Conservation (phyloP, 1,140 invertebrate genomes). For the Hesperophylax magnus region DNA sequence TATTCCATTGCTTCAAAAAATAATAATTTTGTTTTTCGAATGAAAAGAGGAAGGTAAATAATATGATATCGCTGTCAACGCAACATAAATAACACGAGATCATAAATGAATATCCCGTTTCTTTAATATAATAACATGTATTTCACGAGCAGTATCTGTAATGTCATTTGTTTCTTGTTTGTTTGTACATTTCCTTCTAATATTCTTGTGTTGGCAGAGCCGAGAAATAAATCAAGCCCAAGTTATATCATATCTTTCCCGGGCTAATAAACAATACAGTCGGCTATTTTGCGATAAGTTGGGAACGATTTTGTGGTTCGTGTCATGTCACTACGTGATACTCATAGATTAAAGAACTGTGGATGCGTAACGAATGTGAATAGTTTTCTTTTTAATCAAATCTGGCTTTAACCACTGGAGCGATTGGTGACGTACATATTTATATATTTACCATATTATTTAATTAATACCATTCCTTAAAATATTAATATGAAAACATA, state of each 20-base stretch:
- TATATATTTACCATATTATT: too few relatives aligned
- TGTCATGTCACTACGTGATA: conserved; percentile 40
- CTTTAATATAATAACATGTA: too few relatives aligned
- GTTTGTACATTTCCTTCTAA: background rate
- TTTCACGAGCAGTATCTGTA: background rate
- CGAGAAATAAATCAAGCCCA: conserved; percentile 7
- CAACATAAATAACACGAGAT: too few relatives aligned
- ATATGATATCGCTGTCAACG: too few relatives aligned
- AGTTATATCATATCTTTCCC: conserved; percentile 19
- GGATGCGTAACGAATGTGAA: too few relatives aligned
- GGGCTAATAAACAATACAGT: conserved; percentile 23
- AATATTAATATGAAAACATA: too few relatives aligned
- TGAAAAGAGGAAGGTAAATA: background rate
- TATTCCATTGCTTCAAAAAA: too few relatives aligned
- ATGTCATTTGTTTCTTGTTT: conserved; percentile 5
- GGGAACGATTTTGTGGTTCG: conserved; percentile 33
- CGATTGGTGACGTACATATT: too few relatives aligned
- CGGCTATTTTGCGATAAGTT: conserved; percentile 15
- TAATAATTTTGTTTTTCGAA: background rate
- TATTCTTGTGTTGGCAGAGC: background rate
- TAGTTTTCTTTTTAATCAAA: too few relatives aligned
- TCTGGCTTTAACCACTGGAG: too few relatives aligned
- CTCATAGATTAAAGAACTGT: background rate
- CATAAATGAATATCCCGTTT: too few relatives aligned
- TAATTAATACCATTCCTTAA: too few relatives aligned